phyloP scores from a whole-genome alignment of 1,140 invertebrate species.

The Tetragnatha versicolor region DNA sequence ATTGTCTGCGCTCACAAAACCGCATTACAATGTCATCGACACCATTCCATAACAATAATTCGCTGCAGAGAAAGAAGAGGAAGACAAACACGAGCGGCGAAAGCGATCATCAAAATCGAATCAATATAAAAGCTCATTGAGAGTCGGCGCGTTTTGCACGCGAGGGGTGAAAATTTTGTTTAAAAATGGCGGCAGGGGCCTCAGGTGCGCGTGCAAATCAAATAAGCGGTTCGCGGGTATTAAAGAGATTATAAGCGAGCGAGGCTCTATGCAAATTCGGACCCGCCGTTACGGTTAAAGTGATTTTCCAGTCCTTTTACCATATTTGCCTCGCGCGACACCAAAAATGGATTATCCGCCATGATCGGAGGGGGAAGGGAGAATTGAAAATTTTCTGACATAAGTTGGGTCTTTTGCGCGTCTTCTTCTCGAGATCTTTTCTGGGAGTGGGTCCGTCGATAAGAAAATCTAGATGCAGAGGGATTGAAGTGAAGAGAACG shows the following conservation, averaged over 20 bases:
- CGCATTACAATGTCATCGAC: no score
- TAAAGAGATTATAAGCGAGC: conserved; percentile 10
- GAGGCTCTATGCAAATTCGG: no score
- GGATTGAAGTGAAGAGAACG: no score
- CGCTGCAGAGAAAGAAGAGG: not conserved
- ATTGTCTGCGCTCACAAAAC: no score
- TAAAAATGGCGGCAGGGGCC: conserved; percentile 37
- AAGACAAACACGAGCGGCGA: not conserved
- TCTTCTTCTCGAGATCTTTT: no score
- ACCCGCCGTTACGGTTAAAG: not conserved
- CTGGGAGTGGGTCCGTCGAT: no score
- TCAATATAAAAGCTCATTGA: conserved; percentile 36
- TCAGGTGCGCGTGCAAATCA: conserved; percentile 48
- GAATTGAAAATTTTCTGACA: conserved; percentile 35
- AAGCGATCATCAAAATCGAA: conserved; percentile 34
- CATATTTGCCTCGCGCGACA: conserved; percentile 21
- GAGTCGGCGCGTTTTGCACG: conserved; percentile 4
- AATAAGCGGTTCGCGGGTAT: conserved; percentile 41
- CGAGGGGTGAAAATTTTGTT: conserved; percentile 45
- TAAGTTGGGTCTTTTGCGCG: conserved; percentile 13
- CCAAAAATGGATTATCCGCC: conserved; percentile 25
- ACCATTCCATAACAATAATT: no score
- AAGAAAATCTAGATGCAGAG: no score
- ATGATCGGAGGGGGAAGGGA: not conserved
- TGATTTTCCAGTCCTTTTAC: conserved; percentile 32